Evolutionary conservation across 2,797 vertebrate genomes (phyloP), one percentile per base, ranked within the genome.

Genomic region (Zalophus californianus): DNA sequence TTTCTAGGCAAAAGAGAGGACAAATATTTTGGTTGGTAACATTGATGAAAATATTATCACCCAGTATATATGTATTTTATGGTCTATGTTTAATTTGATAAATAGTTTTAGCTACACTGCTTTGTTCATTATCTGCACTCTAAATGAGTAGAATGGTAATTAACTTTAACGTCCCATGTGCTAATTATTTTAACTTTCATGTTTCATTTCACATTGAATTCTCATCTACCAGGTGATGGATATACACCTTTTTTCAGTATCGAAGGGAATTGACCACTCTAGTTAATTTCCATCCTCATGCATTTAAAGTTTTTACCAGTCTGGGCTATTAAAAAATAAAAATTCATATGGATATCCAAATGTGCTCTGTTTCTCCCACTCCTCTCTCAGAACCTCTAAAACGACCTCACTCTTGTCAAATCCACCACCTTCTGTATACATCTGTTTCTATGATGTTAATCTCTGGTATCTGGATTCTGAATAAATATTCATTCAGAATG

Each of bases 381-480:
- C 21, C 25, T n/a, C 25, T 32, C n/a, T 11, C 38, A n/a, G 66
- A 2, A 13, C 14, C 50, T 64, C 52, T 23, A 14, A 21, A 25
- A 32, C 1, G 64, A 41, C 64, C 52, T 50, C 3, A 0, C n/a
- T 35, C 21, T 52, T 16, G 6, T 41, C 16, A 15, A 29, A 15
- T 1, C 60, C 25, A 3, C n/a, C 3, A 0, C 52, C 56, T 87
- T 35, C 21, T 9, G 1, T 3, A 0, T 3, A 4, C 41, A 0
- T 58, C 16, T 16, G 2, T 32, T 68, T n/a, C 62, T 23, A 11
- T 13, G 10, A 5, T 16, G 25, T 12, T 62, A 13, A 2, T 48
- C 79, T 35, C 48, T 7, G 29, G 5, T 8, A 38, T 20, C 58
- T n/a, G 18, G 64, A 20, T 38, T 60, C 50, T 16, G 89, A 86